Conservation (phyloP, 2,113 vertebrate genomes). For the Eulemur rufifrons region DNA sequence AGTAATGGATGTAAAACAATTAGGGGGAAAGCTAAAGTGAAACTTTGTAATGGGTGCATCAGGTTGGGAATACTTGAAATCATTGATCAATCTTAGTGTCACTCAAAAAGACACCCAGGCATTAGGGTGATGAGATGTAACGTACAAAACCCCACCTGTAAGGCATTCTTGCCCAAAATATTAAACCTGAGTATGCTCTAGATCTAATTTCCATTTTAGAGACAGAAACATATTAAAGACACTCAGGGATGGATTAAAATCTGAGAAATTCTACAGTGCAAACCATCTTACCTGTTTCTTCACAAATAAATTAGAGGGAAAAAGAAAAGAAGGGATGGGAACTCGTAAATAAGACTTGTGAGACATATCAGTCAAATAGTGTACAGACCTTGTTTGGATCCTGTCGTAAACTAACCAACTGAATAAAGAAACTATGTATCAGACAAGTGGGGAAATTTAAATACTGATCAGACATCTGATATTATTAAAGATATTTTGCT, state of each 20-base stretch:
- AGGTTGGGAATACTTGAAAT: background rate
- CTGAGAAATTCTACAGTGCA: background rate
- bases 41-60: background rate
- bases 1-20: background rate
- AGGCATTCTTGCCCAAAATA: background rate
- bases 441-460: background rate
- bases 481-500: slow-evolving; percentile 7
- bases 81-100: background rate
- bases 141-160: background rate
- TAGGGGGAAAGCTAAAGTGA: background rate
- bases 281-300: background rate
- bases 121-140: background rate
- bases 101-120: background rate
- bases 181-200: background rate
- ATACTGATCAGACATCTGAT: background rate
- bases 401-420: background rate
- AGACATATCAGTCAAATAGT: background rate
- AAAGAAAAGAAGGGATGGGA: background rate
- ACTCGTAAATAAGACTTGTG: background rate
- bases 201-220: background rate
- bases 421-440: background rate
- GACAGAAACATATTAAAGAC: background rate
- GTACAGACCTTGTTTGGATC: background rate
- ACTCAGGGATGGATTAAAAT: background rate
- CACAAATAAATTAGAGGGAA: background rate